Base-by-base conservation (phyloP, 92 coral and sea anemone genomes). In the Umimayanthus kanabou region DNA sequence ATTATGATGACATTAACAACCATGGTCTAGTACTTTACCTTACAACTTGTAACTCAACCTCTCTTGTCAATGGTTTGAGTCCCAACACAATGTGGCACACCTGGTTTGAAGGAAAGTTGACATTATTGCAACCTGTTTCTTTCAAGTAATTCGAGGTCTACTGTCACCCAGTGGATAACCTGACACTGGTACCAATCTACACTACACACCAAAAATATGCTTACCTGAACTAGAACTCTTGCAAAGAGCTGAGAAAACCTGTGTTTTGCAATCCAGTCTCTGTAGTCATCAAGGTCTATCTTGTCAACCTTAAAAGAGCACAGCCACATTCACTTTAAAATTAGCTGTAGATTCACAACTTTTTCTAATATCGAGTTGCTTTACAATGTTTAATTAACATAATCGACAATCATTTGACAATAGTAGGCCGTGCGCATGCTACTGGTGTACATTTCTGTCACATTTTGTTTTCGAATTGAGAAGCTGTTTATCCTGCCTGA, bases 11-110 rank as follows among this genome's bases (percentile, higher is more conserved):
- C 7, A 26, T 13, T 57, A 22, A 5, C 6, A 2, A 57, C 14
- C 29, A 33, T 9, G 9, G 9, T 11, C 16, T 5, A 6, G 4
- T 0, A 28, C 15, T 91, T 67, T 69, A 97, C 99, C 95, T 93
- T 16, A 95, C 90, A 78, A 97, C 99, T 85, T 97, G 99, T 37
- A 92, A 91, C 70, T 97, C 99, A 77, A 95, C 95, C 85, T 97
- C 98, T 87, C 96, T 90, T 23, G 99, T 90, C 23, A 92, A 73
- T 47, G 99, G 99, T 85, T 92, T 92, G 42, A 97, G 90, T 13
- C 99, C 99, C 88, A 97, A 79, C 42, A 97, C 93, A 91, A 97
- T 91, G 84, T 95, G 99, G 79, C 99, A 97, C 47, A 97, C 98
- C 99, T 97, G 85, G 22, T 29, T 28, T 57, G 69, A 71, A n/a